These are phyloP conservation scores for Asarcornis scutulata DNA, from an alignment of 2,113 vertebrate species.

Conservation along the genomic window DNA sequence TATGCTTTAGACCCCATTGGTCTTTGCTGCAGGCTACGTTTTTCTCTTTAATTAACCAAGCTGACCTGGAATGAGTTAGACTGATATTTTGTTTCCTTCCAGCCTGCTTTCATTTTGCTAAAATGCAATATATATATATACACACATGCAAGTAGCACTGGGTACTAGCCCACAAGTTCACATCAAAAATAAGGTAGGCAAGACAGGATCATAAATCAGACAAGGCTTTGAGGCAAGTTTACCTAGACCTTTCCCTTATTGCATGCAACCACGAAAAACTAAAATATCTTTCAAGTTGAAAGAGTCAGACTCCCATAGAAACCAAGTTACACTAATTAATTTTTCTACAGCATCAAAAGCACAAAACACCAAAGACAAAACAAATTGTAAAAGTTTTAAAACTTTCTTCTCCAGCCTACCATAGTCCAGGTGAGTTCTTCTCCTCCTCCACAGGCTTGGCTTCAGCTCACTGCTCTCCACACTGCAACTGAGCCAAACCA, in stretches of 20 bases:
- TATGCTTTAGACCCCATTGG: background rate
- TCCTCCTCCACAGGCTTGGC: accelerated
- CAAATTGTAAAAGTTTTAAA: accelerated
- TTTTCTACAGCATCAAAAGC: background rate
- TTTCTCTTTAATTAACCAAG: constrained; percentile 45
- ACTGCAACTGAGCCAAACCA: accelerated
- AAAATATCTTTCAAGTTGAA: background rate
- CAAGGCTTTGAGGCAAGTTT: background rate
- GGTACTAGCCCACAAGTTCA: background rate
- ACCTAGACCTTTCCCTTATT: background rate
- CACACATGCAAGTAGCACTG: background rate
- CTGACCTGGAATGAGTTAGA: background rate
- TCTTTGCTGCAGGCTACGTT: background rate
- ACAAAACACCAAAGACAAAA: background rate
- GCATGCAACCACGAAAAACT: background rate
- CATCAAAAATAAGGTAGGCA: background rate
- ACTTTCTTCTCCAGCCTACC: accelerated
- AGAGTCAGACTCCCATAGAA: background rate
- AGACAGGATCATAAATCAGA: background rate
- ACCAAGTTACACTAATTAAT: background rate
- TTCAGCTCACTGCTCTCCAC: background rate
- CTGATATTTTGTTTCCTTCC: background rate
- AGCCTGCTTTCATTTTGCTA: background rate
- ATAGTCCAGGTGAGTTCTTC: accelerated
- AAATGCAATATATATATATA: background rate